Base-by-base conservation (phyloP, 2,888 invertebrate genomes). In the Auanema freiburgensis region DNA sequence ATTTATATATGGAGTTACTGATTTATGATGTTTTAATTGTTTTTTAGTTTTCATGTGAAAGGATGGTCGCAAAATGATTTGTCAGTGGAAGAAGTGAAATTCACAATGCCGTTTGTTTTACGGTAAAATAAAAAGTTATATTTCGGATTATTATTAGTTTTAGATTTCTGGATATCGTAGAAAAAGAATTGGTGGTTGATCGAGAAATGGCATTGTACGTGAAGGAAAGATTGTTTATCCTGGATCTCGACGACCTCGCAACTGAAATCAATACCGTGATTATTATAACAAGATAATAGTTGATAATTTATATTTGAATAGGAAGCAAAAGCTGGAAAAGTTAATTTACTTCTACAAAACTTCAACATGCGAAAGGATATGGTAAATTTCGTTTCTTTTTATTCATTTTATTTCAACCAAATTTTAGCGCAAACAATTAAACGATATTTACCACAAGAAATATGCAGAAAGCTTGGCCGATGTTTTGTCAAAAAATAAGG, bases 61-160 rank as follows among this genome's bases (percentile, higher is more conserved):
- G 58, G 58, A n/a, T 58, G 58, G 58, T 50, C 58, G 11, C 58
- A 58, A 54, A 58, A 58, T n/a, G 23, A 58, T 52, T 58, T 58
- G 58, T 8, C 58, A 23, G 58, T 58, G 3, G 55, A 49, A 46
- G 55, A 8, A 54, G 58, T 58, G 12, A 55, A 58, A 46, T 58
- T 58, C 6, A 21, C 58, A 54, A 52, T 58, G 53, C 58, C 58
- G 4, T 58, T 8, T 18, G 58, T 55, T 55, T 18, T 58, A 8
- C 3, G 58, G 58, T 58, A 58, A 58, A 46, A 10, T 21, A 58
- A 54, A 46, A 58, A 25, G 16, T 58, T 10, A 21, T 58, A 50
- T 21, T 58, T 58, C 50, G 55, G 58, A 58, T 58, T 58, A 58
- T 58, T 58, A 58, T 58, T n/a, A n/a, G n/a, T 58, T 58, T 58